Conservation (phyloP, 2,888 invertebrate genomes). For the Hypolimnas misippus region DNA sequence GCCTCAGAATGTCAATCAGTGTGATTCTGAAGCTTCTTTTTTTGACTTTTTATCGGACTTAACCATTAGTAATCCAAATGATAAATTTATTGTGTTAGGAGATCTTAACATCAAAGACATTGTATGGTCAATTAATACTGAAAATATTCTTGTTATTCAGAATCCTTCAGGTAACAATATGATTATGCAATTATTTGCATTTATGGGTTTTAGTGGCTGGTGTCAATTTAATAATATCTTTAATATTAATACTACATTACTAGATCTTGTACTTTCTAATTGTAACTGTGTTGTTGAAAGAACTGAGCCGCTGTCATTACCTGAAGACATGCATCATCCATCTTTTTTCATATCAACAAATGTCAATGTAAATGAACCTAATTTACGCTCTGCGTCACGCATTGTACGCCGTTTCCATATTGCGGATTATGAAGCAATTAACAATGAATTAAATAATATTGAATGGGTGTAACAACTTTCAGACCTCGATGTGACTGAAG, state of each 20-base stretch:
- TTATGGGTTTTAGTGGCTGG: constrained; percentile 1
- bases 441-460: constrained; percentile 4
- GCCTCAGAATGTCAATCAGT: constrained; percentile 1
- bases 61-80: background rate
- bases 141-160: background rate
- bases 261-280: constrained; percentile 9
- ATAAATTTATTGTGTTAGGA: constrained; percentile 8
- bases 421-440: constrained; percentile 6
- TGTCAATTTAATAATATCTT: constrained; percentile 3
- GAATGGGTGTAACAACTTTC: background rate
- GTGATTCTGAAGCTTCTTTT: background rate
- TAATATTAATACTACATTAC: background rate
- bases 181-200: constrained; percentile 7
- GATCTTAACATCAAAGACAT: constrained; percentile 5
- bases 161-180: constrained; percentile 5
- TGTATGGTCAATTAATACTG: background rate
- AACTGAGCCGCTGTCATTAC: constrained; percentile 1
- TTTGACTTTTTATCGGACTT: constrained; percentile 11
- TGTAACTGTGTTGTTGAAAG: background rate
- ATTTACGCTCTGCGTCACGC: background rate
- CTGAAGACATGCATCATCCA: constrained; percentile 12
- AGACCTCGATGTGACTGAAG: background rate
- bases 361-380: background rate
- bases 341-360: background rate
- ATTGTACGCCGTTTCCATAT: background rate